Base-by-base conservation (phyloP, 2,113 vertebrate species). In the Pygoscelis adeliae region DNA sequence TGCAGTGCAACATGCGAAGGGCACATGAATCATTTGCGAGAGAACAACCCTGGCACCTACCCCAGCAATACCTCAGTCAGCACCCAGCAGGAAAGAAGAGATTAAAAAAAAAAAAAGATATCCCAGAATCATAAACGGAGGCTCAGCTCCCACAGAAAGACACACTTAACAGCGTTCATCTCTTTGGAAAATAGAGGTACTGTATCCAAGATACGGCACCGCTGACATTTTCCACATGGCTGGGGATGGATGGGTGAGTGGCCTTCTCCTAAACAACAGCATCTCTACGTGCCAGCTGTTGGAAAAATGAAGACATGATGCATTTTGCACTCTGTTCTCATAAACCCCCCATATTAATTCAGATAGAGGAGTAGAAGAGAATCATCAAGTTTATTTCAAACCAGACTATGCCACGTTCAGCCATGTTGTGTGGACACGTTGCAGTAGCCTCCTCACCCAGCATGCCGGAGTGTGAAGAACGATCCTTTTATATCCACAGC, bases 21-120 rank as follows among this genome's bases (percentile, higher is more conserved):
- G 91, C 96, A 96, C 89, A 88, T 95, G 96, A 97, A 96, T 97
- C 95, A 96, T 72, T 82, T 91, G 78, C 10, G 16, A 94, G 91
- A 95, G 84, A 96, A 96, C 89, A 96, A 80, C 70, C 85, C 91
- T 93, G 89, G 96, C 97, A 96, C 78, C 84, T 25, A 70, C 95
- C 96, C 96, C 94, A 97, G 94, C 96, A 97, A 97, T 77, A 94
- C 91, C 93, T 97, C 94, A 92, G 66, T 93, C 91, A 88, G 95
- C 89, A 91, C 93, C 66, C 93, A 85, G 84, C 70, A 94, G 94
- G 89, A 87, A 94, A 92, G 73, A 74, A 59, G 46, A 89, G 78
- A 92, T 83, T 5, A 88, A 42, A 42, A 42, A 42, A 42, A 88
- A 71, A 63, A 79, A 85, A 50, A 27, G 61, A 59, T 15, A 96